These are phyloP conservation scores for Lonchura striata DNA, from an alignment of 2,113 vertebrate genomes.

Conservation along the genomic window DNA sequence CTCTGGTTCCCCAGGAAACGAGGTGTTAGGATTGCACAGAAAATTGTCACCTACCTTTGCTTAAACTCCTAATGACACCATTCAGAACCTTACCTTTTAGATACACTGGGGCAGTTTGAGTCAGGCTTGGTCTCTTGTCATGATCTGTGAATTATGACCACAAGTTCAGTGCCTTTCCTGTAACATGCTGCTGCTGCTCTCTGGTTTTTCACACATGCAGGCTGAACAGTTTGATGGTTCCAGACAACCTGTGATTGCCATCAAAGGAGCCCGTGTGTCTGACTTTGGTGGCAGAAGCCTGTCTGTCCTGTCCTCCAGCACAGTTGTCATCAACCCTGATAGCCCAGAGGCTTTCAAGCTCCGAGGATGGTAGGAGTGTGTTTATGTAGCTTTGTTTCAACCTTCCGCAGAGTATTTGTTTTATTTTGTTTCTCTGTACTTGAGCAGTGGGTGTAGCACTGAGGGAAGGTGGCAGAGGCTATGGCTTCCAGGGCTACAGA, in stretches of 20 bases:
- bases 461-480: not conserved
- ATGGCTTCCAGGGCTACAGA: not conserved
- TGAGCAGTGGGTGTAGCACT: not conserved
- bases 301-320: slow-evolving; percentile 90
- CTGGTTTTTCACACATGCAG: slow-evolving; percentile 67
- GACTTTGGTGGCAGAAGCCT: slow-evolving; percentile 96
- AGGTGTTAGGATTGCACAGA: not conserved
- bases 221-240: slow-evolving; percentile 94
- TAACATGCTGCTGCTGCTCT: not conserved
- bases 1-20: not conserved
- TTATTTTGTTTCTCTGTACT: not conserved
- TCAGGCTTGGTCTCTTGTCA: not conserved
- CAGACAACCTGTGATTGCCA: slow-evolving; percentile 88
- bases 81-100: not conserved
- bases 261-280: slow-evolving; percentile 92
- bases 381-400: not conserved
- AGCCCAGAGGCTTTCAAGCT: slow-evolving; percentile 94
- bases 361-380: slow-evolving; percentile 87
- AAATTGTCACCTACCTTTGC: not conserved
- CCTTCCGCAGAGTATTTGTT: not conserved
- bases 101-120: not conserved
- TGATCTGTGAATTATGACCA: not conserved
- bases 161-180: not conserved
- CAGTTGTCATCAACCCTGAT: slow-evolving; percentile 92
- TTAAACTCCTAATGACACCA: not conserved